phyloP scores from a whole-genome alignment of 2,888 invertebrate species.

The Tricholauxania praeusta region DNA sequence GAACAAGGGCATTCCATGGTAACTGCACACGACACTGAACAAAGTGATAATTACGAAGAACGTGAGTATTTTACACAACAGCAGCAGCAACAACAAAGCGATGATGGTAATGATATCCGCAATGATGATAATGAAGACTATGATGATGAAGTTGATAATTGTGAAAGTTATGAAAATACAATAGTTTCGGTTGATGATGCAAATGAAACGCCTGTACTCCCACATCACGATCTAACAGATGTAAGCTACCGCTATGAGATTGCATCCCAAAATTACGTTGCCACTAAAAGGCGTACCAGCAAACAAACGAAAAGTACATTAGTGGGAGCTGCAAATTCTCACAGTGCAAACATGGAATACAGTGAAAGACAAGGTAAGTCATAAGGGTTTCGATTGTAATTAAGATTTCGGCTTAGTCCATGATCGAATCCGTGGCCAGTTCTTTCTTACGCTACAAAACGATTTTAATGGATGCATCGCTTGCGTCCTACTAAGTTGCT shows the following conservation, averaged over 20 bases:
- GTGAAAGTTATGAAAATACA: not conserved
- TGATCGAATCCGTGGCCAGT: too few species aligned
- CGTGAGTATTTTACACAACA: not conserved
- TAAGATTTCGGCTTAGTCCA: too few species aligned
- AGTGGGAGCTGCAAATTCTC: too few species aligned
- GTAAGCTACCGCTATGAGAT: slow-evolving; percentile 2
- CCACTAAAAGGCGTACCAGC: too few species aligned
- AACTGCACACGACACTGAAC: not conserved
- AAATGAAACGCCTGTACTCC: not conserved
- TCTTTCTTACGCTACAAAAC: too few species aligned
- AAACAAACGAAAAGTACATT: too few species aligned
- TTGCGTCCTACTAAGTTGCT: too few species aligned
- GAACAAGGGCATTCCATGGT: not conserved
- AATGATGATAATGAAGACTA: not conserved
- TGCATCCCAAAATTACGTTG: not conserved
- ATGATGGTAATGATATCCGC: not conserved
- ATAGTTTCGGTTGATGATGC: not conserved
- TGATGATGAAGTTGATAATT: not conserved
- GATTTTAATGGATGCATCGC: too few species aligned
- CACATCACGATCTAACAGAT: not conserved
- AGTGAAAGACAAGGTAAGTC: too few species aligned
- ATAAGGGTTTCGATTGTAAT: too few species aligned
- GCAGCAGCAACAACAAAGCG: not conserved
- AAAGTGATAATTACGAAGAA: not conserved
- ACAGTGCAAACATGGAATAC: too few species aligned